Evolutionary conservation across 1,140 invertebrate genomes (phyloP).

Genomic region (Ips typographus): DNA sequence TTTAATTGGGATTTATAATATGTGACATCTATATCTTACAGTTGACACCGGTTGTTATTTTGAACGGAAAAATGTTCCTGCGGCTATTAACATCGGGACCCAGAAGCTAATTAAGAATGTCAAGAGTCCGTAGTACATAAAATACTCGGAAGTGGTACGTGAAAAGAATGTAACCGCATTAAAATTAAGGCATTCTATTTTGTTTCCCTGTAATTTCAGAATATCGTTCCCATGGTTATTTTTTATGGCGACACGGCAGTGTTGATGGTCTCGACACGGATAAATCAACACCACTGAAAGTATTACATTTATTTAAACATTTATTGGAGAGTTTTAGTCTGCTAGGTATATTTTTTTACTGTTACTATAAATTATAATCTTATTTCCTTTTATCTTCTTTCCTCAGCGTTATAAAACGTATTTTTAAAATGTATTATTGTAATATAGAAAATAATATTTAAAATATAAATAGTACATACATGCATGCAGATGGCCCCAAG

Average conservation of each 20-base stretch:
- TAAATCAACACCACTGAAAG: constrained; percentile 8
- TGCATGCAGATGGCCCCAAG: no score
- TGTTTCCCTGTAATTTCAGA: constrained; percentile 8
- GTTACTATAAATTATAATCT: neutral
- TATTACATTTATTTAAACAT: neutral
- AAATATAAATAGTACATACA: no score
- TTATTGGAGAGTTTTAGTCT: neutral
- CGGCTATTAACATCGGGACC: neutral
- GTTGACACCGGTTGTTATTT: no score
- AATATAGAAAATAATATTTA: no score
- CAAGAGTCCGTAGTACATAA: neutral
- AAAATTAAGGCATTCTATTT: constrained; percentile 8
- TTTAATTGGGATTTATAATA: no score
- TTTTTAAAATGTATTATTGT: no score
- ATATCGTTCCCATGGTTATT: constrained; percentile 16
- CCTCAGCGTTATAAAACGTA: no score
- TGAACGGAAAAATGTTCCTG: no score
- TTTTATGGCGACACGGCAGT: constrained; percentile 11
- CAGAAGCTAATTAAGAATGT: neutral
- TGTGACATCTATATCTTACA: no score
- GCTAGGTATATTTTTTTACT: neutral
- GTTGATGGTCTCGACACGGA: constrained; percentile 2
- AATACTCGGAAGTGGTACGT: constrained; percentile 12
- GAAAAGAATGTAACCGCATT: neutral
- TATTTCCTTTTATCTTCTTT: neutral